A percentile compares a stretch with the other conserved stretches of the same genome.
phyloP scores from a whole-genome alignment of 2,797 vertebrate species.

The Leuciscus waleckii region DNA sequence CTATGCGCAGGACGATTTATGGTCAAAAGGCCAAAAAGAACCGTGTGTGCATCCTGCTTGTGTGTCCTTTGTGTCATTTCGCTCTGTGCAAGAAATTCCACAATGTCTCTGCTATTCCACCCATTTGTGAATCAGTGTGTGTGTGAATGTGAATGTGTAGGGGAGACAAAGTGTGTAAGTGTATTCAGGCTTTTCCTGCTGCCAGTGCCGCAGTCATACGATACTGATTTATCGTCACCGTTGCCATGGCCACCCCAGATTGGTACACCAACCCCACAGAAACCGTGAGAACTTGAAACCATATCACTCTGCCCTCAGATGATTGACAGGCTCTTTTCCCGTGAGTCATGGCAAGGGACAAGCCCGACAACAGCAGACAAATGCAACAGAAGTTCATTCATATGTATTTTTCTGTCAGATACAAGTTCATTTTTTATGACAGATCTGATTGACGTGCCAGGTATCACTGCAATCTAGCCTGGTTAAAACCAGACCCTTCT shows the following conservation, averaged over 20 bases:
- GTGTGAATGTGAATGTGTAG: conserved; percentile 3
- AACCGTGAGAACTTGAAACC: conserved; percentile 40
- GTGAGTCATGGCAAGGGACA: conserved; percentile 32
- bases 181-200: conserved; percentile 57
- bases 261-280: conserved; percentile 48
- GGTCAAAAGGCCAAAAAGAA: conserved; percentile 33
- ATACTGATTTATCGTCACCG: conserved; percentile 53
- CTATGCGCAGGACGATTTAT: not conserved
- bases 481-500: no score
- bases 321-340: conserved; percentile 52
- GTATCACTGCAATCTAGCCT: no score
- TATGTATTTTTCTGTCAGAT: conserved; percentile 34
- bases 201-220: conserved; percentile 49
- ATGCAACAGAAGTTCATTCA: not conserved
- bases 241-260: conserved; percentile 48
- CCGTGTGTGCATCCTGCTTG: conserved; percentile 16
- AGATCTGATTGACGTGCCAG: conserved; percentile 29
- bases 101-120: conserved; percentile 1
- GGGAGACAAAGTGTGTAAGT: conserved; percentile 44
- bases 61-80: conserved; percentile 30
- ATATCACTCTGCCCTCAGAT: conserved; percentile 24
- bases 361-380: conserved; percentile 26
- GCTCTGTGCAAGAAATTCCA: conserved; percentile 41
- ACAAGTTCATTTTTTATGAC: conserved; percentile 12
- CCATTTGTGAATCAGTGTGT: conserved; percentile 20